Percentiles rank a stretch among this genome's conserved stretches.
Evolutionary conservation across 2,888 invertebrate genomes (phyloP).

Genomic region (Eupithecia abbreviata): DNA sequence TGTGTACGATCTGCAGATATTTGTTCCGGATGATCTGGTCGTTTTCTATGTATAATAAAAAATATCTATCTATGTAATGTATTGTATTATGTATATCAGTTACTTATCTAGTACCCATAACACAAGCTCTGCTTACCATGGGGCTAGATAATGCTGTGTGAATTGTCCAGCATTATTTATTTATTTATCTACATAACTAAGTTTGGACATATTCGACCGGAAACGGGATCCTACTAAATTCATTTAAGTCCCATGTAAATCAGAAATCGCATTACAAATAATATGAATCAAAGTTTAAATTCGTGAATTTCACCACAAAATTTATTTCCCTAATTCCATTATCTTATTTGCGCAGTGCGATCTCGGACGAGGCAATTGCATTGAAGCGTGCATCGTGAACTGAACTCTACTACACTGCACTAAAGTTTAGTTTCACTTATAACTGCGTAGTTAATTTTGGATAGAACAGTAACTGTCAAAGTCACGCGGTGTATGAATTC

Average conservation of each 20-base stretch:
- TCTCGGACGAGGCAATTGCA: conserved; percentile 34
- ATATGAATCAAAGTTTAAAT: conserved; percentile 22
- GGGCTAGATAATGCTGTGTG: too few relatives aligned
- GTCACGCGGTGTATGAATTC: conserved; percentile 49
- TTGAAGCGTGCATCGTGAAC: conserved; percentile 39
- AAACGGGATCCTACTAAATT: background rate
- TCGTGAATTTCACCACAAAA: conserved; percentile 37
- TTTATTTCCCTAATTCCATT: conserved; percentile 50
- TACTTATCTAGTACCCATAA: too few relatives aligned
- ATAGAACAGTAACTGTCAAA: conserved; percentile 58
- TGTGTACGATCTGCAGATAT: too few relatives aligned
- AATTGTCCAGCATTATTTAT: too few relatives aligned
- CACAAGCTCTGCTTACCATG: too few relatives aligned
- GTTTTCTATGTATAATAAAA: too few relatives aligned
- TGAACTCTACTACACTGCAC: conserved; percentile 13
- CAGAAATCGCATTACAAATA: conserved; percentile 2
- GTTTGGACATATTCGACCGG: background rate
- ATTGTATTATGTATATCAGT: too few relatives aligned
- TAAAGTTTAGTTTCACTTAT: conserved; percentile 30
- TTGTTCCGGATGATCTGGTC: too few relatives aligned
- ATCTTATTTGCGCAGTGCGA: conserved; percentile 58
- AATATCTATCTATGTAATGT: too few relatives aligned
- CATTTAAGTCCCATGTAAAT: background rate
- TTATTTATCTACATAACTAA: background rate
- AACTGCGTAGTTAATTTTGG: conserved; percentile 36